phyloP scores from a whole-genome alignment of 2,888 invertebrate genomes.

The Ennomos quercinarius region DNA sequence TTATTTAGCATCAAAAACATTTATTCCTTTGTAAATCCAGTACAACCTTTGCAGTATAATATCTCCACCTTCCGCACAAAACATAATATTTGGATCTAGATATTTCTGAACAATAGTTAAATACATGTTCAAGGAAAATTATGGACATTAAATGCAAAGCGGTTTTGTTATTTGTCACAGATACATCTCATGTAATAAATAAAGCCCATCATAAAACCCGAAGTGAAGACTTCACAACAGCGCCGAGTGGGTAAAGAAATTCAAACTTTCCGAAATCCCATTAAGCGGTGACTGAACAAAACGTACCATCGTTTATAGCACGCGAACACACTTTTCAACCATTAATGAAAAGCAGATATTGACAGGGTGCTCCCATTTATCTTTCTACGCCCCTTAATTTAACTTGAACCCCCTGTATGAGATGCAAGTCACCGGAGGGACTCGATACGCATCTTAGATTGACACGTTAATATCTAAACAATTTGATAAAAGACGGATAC shows the following conservation, averaged over 20 bases:
- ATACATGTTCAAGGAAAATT: no score
- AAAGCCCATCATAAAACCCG: conserved; percentile 10
- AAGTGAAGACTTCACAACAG: conserved; percentile 18
- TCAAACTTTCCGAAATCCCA: conserved; percentile 50
- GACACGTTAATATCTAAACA: conserved; percentile 65
- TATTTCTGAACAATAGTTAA: no score
- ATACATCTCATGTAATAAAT: neutral
- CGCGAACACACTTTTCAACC: conserved; percentile 67
- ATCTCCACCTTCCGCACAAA: no score
- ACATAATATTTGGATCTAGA: no score
- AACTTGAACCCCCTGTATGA: conserved; percentile 59
- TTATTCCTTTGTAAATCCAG: no score
- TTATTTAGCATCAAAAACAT: no score
- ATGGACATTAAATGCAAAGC: no score
- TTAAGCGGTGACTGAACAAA: conserved; percentile 55
- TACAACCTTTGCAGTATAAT: no score
- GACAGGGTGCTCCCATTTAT: conserved; percentile 74
- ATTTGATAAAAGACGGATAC: conserved; percentile 19
- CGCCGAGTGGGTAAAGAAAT: conserved; percentile 36
- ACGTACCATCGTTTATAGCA: conserved; percentile 58
- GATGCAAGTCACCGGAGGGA: conserved; percentile 67
- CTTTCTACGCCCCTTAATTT: conserved; percentile 71
- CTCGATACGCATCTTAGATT: conserved; percentile 59
- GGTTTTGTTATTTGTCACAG: no score
- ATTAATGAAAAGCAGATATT: conserved; percentile 77